A percentile compares a stretch with the other conserved stretches of the same genome.
Conservation (phyloP, 2,888 invertebrate genomes). For the Apamea sordens region DNA sequence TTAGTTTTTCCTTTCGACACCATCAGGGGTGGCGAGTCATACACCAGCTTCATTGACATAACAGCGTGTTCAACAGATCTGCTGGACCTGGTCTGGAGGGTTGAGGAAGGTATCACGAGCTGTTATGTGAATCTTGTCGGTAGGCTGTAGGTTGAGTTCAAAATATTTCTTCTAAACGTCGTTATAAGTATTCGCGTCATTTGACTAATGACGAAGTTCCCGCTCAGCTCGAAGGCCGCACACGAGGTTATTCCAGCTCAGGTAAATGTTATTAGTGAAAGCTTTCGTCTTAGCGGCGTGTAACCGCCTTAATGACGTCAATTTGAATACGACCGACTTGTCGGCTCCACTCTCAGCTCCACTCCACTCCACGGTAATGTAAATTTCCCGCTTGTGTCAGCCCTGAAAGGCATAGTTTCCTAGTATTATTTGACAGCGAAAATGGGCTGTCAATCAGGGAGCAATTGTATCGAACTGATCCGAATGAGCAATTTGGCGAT, state of each 20-base stretch:
- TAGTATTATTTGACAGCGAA: conserved; percentile 79
- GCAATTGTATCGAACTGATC: conserved; percentile 69
- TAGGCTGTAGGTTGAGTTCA: neutral
- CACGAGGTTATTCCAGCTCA: conserved; percentile 41
- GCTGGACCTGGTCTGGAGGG: neutral
- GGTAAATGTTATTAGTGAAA: conserved; percentile 69
- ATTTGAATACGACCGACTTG: conserved; percentile 83
- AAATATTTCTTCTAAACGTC: neutral
- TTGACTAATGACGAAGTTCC: conserved; percentile 44
- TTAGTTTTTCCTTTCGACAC: conserved; percentile 19
- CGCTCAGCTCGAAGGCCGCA: conserved; percentile 29
- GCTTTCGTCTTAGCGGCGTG: conserved; percentile 72
- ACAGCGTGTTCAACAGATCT: neutral
- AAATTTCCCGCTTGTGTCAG: conserved; percentile 78
- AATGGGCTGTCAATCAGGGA: conserved; percentile 80
- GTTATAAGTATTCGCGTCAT: neutral
- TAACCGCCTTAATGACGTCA: conserved; percentile 81
- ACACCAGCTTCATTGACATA: neutral
- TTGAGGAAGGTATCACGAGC: neutral
- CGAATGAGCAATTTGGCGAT: conserved; percentile 71
- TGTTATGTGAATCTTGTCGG: neutral
- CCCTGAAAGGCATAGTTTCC: conserved; percentile 77
- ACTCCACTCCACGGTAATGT: conserved; percentile 76
- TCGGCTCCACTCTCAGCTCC: conserved; percentile 65
- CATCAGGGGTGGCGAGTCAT: too few relatives aligned